Conservation (phyloP, 2,888 invertebrate genomes). For the Eristalis intricaria region DNA sequence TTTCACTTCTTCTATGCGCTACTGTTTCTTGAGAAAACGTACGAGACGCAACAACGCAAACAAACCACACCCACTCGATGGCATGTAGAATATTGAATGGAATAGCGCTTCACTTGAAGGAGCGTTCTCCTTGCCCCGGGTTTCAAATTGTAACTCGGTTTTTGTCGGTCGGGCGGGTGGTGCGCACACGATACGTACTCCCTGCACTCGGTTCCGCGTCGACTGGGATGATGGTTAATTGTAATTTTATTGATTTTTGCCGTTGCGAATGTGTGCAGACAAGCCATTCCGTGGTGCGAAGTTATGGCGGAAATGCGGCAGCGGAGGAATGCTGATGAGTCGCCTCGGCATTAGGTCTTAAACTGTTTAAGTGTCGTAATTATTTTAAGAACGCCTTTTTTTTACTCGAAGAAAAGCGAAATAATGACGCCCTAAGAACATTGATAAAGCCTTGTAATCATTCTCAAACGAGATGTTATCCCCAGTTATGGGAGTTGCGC, state of each 20-base stretch:
- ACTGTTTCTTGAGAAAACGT: neutral
- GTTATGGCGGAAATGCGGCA: neutral
- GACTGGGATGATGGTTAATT: constrained; percentile 9
- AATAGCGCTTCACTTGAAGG: neutral
- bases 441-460: neutral
- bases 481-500: neutral
- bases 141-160: neutral
- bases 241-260: constrained; percentile 31
- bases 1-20: neutral
- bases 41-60: neutral
- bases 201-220: neutral
- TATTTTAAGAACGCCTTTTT: neutral
- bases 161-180: neutral
- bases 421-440: neutral
- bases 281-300: neutral
- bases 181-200: neutral
- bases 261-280: neutral
- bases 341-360: neutral
- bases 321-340: neutral
- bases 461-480: neutral
- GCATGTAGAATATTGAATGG: constrained; percentile 13
- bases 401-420: neutral
- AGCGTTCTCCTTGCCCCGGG: no score
- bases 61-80: constrained; percentile 7
- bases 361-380: constrained; percentile 6